Conservation (phyloP, 2,888 invertebrate genomes). For the Idaea biselata region DNA sequence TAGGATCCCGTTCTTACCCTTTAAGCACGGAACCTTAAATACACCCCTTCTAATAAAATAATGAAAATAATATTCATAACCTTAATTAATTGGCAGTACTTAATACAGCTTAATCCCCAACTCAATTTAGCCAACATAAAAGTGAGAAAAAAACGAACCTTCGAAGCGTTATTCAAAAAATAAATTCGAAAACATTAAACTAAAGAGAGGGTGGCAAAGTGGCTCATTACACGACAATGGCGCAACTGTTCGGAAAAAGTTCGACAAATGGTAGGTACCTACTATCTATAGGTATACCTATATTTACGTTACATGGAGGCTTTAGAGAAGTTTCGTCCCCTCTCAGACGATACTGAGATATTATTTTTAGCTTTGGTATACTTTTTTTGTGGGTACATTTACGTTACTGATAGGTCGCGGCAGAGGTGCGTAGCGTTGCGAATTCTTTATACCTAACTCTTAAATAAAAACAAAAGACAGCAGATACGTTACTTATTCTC, state of each 20-base stretch:
- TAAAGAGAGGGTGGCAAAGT: conserved; percentile 48
- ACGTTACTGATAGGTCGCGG: too few species aligned
- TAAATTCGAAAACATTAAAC: conserved; percentile 58
- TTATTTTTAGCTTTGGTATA: background rate
- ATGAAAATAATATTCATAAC: background rate
- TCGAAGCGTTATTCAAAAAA: conserved; percentile 28
- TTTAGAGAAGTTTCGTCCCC: conserved; percentile 1
- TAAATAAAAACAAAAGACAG: too few species aligned
- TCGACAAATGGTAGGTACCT: conserved; percentile 12
- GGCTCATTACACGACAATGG: conserved; percentile 66
- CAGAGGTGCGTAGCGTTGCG: too few species aligned
- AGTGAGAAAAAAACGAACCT: conserved; percentile 9
- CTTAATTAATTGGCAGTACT: conserved; percentile 3
- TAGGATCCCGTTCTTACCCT: too few species aligned
- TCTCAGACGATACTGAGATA: conserved; percentile 19
- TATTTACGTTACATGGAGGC: background rate
- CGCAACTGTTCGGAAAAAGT: conserved; percentile 45
- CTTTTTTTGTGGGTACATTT: too few species aligned
- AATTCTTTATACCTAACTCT: too few species aligned
- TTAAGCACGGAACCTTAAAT: too few species aligned
- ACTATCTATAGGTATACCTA: background rate
- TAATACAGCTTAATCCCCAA: conserved; percentile 10
- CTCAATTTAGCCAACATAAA: conserved; percentile 5
- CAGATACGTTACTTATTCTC: too few species aligned
- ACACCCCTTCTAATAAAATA: background rate